Evolutionary conservation across 1,140 invertebrate genomes (phyloP).

Genomic region (Tribolium madens): DNA sequence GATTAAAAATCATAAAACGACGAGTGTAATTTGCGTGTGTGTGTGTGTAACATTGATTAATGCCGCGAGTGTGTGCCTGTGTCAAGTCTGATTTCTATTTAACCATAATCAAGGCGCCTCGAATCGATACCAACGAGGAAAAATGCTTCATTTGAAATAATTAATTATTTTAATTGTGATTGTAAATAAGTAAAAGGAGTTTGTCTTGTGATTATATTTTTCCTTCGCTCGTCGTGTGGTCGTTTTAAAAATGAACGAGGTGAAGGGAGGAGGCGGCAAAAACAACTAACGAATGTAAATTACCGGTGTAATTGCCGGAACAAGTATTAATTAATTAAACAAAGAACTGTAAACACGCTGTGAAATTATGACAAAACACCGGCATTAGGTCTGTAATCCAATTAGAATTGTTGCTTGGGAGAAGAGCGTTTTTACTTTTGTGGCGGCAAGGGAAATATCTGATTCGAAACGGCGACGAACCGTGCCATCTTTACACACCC

Average conservation of each 20-base stretch:
- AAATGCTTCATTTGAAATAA: not conserved
- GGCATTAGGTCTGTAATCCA: constrained; percentile 46
- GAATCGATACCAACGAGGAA: not conserved
- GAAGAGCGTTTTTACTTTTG: not conserved
- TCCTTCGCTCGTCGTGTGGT: not conserved
- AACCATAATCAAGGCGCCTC: constrained; percentile 19
- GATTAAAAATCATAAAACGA: constrained; percentile 32
- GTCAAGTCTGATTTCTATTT: constrained; percentile 38
- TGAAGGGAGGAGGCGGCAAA: constrained; percentile 40
- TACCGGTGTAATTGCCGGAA: constrained; percentile 49
- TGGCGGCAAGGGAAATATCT: constrained; percentile 17
- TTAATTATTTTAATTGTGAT: not conserved
- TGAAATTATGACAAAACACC: constrained; percentile 51
- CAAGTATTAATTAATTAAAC: constrained; percentile 53
- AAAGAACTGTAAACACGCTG: constrained; percentile 48
- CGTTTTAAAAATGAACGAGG: constrained; percentile 15
- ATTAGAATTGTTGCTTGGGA: constrained; percentile 42
- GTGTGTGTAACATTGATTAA: constrained; percentile 36
- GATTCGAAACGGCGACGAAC: constrained; percentile 50
- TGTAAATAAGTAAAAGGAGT: too few species aligned
- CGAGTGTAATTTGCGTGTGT: constrained; percentile 18
- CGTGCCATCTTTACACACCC: constrained; percentile 53
- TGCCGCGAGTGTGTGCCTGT: constrained; percentile 12
- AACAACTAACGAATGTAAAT: constrained; percentile 49
- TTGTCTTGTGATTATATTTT: too few species aligned